phyloP scores from a whole-genome alignment of 2,797 vertebrate species.

The Glossophaga mutica region DNA sequence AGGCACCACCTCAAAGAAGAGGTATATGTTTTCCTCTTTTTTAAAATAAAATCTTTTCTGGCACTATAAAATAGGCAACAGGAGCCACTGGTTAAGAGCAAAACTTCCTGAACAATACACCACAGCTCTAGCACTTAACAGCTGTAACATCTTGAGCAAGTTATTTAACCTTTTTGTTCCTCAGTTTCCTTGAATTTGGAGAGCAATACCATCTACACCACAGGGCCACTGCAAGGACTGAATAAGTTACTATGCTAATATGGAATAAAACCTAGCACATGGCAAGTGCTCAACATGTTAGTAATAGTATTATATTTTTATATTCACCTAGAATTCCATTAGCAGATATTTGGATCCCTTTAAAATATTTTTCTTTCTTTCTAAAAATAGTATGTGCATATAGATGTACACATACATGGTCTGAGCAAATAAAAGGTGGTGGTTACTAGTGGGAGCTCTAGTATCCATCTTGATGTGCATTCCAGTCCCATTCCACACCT shows the following conservation, averaged over 20 bases:
- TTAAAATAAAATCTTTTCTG: neutral
- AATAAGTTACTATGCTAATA: neutral
- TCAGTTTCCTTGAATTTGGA: neutral
- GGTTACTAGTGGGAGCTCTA: neutral
- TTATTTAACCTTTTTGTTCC: neutral
- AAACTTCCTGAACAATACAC: neutral
- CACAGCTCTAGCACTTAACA: neutral
- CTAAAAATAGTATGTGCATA: neutral
- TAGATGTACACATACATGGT: neutral
- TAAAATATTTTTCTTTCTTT: neutral
- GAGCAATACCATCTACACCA: neutral
- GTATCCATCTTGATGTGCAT: neutral
- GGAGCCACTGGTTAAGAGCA: neutral
- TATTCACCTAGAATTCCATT: neutral
- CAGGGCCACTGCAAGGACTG: neutral
- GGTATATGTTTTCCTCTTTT: neutral
- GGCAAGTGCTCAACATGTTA: neutral
- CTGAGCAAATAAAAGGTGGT: neutral
- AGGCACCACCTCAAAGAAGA: neutral
- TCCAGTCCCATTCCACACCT: neutral
- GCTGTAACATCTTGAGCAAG: neutral
- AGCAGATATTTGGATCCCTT: neutral
- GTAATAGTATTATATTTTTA: neutral
- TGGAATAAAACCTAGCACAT: neutral
- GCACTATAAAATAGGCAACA: neutral